These are phyloP conservation scores for Chrysopilus asiliformis DNA, from an alignment of 2,888 invertebrate species.

Conservation along the genomic window DNA sequence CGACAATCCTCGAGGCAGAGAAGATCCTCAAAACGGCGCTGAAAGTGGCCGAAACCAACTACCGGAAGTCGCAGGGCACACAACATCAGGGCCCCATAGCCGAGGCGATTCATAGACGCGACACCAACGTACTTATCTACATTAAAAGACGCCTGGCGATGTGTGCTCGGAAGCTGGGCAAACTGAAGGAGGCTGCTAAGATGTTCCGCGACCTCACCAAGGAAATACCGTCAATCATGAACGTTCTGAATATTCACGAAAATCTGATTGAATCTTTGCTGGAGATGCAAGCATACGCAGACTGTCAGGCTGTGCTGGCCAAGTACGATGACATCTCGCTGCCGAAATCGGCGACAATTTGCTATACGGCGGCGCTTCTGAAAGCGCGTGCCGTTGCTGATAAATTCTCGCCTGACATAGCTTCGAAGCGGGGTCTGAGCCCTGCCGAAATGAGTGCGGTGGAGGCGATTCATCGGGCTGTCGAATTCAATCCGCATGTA, in stretches of 20 bases:
- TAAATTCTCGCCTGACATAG: conserved; percentile 76
- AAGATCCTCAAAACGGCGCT: conserved; percentile 70
- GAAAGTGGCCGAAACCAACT: conserved; percentile 70
- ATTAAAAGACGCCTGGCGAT: conserved; percentile 89
- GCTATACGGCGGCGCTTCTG: conserved; percentile 87
- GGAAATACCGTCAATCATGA: conserved; percentile 91
- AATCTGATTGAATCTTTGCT: conserved; percentile 90
- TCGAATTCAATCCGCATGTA: conserved; percentile 96
- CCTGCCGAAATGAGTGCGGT: conserved; percentile 86
- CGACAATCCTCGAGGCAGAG: conserved; percentile 79
- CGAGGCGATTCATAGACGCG: conserved; percentile 70
- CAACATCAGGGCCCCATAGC: conserved; percentile 63
- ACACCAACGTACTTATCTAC: conserved; percentile 88
- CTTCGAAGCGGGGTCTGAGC: conserved; percentile 68
- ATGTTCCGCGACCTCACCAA: conserved; percentile 94
- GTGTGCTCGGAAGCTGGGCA: conserved; percentile 90
- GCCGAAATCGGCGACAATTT: conserved; percentile 89
- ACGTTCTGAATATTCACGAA: conserved; percentile 86
- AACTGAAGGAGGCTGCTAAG: conserved; percentile 89
- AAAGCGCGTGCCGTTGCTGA: conserved; percentile 85
- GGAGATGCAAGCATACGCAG: conserved; percentile 93
- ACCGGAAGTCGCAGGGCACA: conserved; percentile 60
- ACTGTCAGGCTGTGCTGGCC: conserved; percentile 84
- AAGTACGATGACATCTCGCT: conserved; percentile 86
- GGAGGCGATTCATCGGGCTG: conserved; percentile 87